phyloP scores from a whole-genome alignment of 2,113 vertebrate species.

The Notarius quadriscutis region DNA sequence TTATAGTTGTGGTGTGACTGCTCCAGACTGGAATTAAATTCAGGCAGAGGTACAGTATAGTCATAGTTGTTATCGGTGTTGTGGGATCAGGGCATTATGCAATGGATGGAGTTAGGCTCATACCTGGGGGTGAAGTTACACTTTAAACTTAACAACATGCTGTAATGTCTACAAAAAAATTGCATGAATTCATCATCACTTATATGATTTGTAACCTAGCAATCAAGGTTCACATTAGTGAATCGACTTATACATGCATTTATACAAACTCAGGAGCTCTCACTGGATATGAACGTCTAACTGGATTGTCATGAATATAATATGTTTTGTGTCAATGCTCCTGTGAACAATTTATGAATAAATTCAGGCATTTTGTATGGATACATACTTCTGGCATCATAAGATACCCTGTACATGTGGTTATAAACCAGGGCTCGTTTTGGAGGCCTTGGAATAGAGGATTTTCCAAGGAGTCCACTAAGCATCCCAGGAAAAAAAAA shows the following conservation, averaged over 20 bases:
- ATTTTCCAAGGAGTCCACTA: neutral
- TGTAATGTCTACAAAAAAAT: too few species aligned
- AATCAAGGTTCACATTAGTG: neutral
- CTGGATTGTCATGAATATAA: neutral
- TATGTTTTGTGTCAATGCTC: neutral
- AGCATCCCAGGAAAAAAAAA: neutral
- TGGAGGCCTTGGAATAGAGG: neutral
- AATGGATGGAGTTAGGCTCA: too few species aligned
- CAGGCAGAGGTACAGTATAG: too few species aligned
- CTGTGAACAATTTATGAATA: neutral
- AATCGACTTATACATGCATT: neutral
- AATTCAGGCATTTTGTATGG: neutral
- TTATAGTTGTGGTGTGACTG: too few species aligned
- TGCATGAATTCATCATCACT: neutral
- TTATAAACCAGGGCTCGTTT: neutral
- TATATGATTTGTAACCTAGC: neutral
- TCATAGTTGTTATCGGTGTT: too few species aligned
- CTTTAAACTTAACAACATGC: too few species aligned
- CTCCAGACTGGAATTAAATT: too few species aligned
- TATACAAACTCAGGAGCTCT: neutral
- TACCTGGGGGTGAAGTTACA: too few species aligned
- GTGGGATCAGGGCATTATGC: too few species aligned
- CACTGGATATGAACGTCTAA: neutral
- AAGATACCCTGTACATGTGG: neutral
- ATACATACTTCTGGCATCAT: neutral